Percentiles rank a stretch among this genome's conserved stretches.
Conservation (phyloP, 2,797 vertebrate species). For the Hoplostethus atlanticus region DNA sequence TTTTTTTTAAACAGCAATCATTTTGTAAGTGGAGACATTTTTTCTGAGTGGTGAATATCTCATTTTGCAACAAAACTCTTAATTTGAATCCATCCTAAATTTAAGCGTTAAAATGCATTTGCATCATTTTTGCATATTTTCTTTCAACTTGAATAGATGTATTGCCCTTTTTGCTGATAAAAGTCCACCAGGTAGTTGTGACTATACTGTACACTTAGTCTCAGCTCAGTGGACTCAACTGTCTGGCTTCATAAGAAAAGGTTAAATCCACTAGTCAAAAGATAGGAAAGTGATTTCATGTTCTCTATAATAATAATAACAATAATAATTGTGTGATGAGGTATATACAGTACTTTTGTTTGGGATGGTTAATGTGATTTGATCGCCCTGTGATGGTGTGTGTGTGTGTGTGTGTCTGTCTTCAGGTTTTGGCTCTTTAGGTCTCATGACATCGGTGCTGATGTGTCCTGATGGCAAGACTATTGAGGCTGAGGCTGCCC, state of each 20-base stretch:
- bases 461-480: slow-evolving; percentile 93
- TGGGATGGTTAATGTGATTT: background rate
- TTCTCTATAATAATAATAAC: too few relatives aligned
- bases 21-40: too few relatives aligned
- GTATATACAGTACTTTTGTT: background rate
- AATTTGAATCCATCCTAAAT: background rate
- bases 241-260: too few relatives aligned
- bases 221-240: background rate
- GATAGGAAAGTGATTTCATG: too few relatives aligned
- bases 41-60: too few relatives aligned
- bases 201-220: background rate
- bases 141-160: background rate
- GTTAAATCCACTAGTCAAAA: too few relatives aligned
- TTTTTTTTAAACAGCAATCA: too few relatives aligned
- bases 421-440: slow-evolving; percentile 90
- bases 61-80: too few relatives aligned
- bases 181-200: background rate
- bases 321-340: too few relatives aligned
- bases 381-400: background rate
- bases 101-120: background rate
- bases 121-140: background rate
- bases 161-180: background rate
- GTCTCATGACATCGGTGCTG: slow-evolving; percentile 91
- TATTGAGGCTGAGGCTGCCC: slow-evolving; percentile 91
- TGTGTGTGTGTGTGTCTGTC: background rate